Evolutionary conservation across 2,888 invertebrate genomes (phyloP).

Genomic region (Dermolepida albohirtum): DNA sequence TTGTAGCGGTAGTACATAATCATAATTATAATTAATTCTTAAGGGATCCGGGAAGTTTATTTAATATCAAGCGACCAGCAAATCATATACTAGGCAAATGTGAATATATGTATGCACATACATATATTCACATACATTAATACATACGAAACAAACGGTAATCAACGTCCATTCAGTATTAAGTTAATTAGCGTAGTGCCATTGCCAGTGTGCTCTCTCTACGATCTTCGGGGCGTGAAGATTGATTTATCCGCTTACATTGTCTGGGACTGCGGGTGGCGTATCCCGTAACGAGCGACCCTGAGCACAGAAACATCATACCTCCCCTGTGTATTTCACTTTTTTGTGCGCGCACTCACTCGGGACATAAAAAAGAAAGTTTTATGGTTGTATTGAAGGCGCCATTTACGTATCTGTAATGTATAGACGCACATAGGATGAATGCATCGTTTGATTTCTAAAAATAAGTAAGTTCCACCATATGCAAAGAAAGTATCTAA

Average conservation of each 20-base stretch:
- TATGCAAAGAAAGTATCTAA: too few species aligned
- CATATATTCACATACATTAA: background rate
- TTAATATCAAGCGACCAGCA: too few species aligned
- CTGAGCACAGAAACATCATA: slow-evolving; percentile 5
- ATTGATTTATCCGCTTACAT: slow-evolving; percentile 57
- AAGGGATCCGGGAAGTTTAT: too few species aligned
- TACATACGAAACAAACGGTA: slow-evolving; percentile 51
- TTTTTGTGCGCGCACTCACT: background rate
- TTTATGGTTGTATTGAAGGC: background rate
- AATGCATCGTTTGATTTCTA: too few species aligned
- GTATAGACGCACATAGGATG: too few species aligned
- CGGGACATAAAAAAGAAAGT: slow-evolving; percentile 3
- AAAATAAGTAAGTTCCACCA: too few species aligned
- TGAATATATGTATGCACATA: too few species aligned
- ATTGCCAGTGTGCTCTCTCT: slow-evolving; percentile 1
- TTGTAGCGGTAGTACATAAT: too few species aligned
- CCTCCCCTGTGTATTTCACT: slow-evolving; percentile 19
- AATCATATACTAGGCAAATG: too few species aligned
- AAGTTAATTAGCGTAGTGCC: slow-evolving; percentile 56
- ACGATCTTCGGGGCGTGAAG: slow-evolving; percentile 50
- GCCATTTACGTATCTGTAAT: background rate
- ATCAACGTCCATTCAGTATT: slow-evolving; percentile 53
- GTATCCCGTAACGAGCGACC: slow-evolving; percentile 18
- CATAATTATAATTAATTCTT: too few species aligned
- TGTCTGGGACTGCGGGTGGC: slow-evolving; percentile 55